Evolutionary conservation across 2,113 vertebrate species (phyloP).

Genomic region (Apteryx mantelli): DNA sequence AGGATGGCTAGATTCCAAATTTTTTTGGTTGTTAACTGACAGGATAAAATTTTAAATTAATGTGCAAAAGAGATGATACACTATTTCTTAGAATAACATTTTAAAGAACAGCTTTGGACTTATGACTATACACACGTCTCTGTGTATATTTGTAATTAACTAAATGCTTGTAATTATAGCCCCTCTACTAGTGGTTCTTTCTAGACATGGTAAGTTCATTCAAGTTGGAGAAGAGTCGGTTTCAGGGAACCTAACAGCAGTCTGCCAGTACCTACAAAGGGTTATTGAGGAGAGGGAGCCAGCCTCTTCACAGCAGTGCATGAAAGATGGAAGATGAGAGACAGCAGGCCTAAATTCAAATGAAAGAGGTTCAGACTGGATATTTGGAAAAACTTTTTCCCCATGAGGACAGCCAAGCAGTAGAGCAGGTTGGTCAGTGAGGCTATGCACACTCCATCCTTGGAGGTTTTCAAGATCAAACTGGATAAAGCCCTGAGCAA

Average conservation of each 20-base stretch:
- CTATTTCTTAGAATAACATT: not conserved
- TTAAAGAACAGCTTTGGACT: not conserved
- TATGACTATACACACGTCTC: not conserved
- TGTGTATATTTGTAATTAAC: not conserved
- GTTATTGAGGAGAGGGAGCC: not conserved
- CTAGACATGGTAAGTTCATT: not conserved
- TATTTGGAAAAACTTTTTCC: not conserved
- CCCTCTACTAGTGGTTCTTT: not conserved
- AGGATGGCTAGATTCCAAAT: not conserved
- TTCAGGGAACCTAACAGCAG: not conserved
- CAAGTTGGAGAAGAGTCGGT: not conserved
- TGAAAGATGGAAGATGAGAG: not conserved
- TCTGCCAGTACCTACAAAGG: too few relatives aligned
- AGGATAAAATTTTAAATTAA: not conserved
- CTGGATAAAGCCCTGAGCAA: not conserved
- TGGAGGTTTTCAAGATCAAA: not conserved
- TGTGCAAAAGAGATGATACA: not conserved
- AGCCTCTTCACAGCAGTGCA: not conserved
- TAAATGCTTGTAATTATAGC: not conserved
- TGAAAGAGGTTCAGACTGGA: accelerated
- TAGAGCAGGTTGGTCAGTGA: not conserved
- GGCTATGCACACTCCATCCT: not conserved
- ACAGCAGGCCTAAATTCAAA: not conserved
- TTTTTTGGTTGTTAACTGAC: not conserved
- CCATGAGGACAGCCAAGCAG: not conserved